Evolutionary conservation across 2,888 invertebrate genomes (phyloP), one percentile per base, ranked within the genome.

Genomic region (Eristalis intricaria): DNA sequence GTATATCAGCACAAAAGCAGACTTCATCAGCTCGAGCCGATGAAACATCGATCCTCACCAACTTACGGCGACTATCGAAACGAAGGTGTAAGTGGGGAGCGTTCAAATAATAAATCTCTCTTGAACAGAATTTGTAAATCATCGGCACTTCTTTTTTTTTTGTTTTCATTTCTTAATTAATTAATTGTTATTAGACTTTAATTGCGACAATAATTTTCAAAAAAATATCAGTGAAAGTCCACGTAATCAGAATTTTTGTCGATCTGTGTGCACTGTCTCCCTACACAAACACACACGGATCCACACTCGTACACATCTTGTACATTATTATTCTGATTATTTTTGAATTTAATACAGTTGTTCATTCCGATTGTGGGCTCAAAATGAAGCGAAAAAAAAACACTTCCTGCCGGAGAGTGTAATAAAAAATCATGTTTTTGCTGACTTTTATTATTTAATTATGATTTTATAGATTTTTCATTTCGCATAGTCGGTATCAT

Each of bases 401-500:
- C 65, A 61, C 23, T 26, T 22, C 50, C 43, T 65, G 70, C 65
- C 76, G 76, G 40, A 43, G 43, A 15, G 35, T 65, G 73, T 85
- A 89, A 89, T 91, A 90, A 91, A 91, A 91, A 91, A 89, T 90
- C 91, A 90, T 91, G 91, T 91, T 89, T 89, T 90, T 89, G 90
- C 75, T 91, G 91, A 92, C 92, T 91, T 92, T 92, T 91, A 92
- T 91, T 92, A 91, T 92, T 92, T 91, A 91, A 82, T 82, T 76
- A 70, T 71, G 76, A 66, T 65, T 71, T 81, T 69, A 81, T 79
- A 66, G 66, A 73, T 73, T 73, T 38, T 70, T 63, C 63, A 22
- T 32, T 13, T 32, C 29, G 58, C 56, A 75, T 40, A 50, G 15
- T 15, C 29, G 22, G 13, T 43, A 65, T 38, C 19, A 35, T 11